phyloP scores from a whole-genome alignment of 30 jellyfish, hydroid and myxozoan genomes.

The Nemopilema nomurai region DNA sequence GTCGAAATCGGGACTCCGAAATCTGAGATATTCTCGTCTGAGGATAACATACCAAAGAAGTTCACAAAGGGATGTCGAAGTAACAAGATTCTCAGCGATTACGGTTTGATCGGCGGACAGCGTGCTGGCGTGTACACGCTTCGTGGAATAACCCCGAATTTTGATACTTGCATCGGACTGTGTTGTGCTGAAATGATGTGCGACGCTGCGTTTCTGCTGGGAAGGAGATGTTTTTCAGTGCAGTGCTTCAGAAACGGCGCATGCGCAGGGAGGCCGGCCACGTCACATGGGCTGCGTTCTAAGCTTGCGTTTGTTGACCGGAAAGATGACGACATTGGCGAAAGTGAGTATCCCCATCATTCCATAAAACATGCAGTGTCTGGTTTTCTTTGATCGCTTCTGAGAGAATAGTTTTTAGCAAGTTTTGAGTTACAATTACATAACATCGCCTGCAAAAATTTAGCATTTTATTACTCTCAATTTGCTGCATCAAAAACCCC shows the following conservation, averaged over 20 bases:
- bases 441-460: too few species aligned
- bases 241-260: slow-evolving; percentile 93
- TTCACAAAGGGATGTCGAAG: slow-evolving; percentile 81
- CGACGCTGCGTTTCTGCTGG: slow-evolving; percentile 97
- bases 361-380: not conserved
- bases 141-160: slow-evolving; percentile 94
- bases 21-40: slow-evolving; percentile 64
- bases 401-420: too few species aligned
- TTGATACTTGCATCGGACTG: slow-evolving; percentile 81
- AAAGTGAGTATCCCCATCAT: slow-evolving; percentile 60
- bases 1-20: slow-evolving; percentile 68
- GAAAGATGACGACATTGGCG: slow-evolving; percentile 83
- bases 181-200: slow-evolving; percentile 96
- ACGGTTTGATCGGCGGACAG: slow-evolving; percentile 92
- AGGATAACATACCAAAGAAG: slow-evolving; percentile 83
- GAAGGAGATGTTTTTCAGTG: slow-evolving; percentile 92
- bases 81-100: slow-evolving; percentile 59
- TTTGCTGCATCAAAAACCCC: too few species aligned
- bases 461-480: too few species aligned
- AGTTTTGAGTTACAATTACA: too few species aligned
- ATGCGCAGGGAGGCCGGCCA: slow-evolving; percentile 90
- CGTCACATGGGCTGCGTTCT: slow-evolving; percentile 81
- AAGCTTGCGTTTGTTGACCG: slow-evolving; percentile 87
- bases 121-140: slow-evolving; percentile 94
- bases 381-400: too few species aligned